phyloP scores from a whole-genome alignment of 2,888 invertebrate genomes.

The Siphlonurus alternatus region DNA sequence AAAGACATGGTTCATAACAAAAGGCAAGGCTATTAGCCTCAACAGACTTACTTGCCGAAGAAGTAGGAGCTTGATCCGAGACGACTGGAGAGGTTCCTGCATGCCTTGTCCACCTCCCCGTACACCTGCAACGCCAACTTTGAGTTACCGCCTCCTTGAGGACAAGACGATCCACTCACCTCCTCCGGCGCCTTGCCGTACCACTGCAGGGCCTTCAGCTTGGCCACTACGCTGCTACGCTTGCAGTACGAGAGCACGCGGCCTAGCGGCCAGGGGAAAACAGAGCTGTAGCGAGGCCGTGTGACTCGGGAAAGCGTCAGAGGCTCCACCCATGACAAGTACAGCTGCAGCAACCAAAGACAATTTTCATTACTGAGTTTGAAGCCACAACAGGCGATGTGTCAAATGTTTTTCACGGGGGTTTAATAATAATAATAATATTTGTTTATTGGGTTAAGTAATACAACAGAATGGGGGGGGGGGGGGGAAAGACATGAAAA shows the following conservation, averaged over 20 bases:
- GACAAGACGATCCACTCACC: no score
- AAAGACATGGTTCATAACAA: no score
- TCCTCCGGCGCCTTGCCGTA: conserved; percentile 58
- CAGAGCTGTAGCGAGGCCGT: conserved; percentile 66
- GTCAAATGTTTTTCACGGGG: no score
- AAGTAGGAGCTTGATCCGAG: conserved; percentile 67
- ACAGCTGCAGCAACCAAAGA: conserved; percentile 38
- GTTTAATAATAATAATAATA: no score
- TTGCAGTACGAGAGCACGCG: conserved; percentile 64
- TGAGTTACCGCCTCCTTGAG: no score
- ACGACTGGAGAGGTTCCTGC: conserved; percentile 69
- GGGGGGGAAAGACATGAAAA: no score
- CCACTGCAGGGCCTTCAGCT: conserved; percentile 68
- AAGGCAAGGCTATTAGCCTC: no score
- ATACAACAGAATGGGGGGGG: no score
- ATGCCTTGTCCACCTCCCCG: conserved; percentile 62
- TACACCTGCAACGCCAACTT: conserved; percentile 33
- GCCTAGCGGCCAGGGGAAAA: conserved; percentile 87
- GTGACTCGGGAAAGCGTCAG: conserved; percentile 69
- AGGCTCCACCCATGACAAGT: conserved; percentile 73
- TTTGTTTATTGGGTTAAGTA: no score
- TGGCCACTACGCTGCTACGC: conserved; percentile 45
- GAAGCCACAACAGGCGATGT: no score
- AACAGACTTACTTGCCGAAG: conserved; percentile 62
- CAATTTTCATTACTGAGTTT: conserved; percentile 9